These are phyloP conservation scores for Aphis craccivora DNA, from an alignment of 1,140 invertebrate species.

Conservation along the genomic window DNA sequence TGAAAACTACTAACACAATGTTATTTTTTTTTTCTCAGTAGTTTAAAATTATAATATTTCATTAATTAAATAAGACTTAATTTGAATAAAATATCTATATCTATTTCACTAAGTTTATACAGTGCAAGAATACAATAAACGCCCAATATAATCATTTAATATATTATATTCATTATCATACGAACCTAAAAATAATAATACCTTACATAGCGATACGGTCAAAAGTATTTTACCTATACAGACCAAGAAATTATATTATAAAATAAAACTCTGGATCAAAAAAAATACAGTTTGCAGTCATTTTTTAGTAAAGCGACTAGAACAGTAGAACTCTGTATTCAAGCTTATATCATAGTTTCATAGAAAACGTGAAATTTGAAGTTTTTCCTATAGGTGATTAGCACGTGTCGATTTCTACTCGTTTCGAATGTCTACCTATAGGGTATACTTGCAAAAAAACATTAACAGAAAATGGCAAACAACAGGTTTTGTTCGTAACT, in stretches of 20 bases:
- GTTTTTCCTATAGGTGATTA: neutral
- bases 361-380: no score
- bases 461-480: neutral
- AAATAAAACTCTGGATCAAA: neutral
- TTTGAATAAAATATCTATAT: neutral
- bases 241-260: neutral
- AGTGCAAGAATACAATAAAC: neutral
- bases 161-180: no score
- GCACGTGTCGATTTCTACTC: neutral
- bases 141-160: no score
- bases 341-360: neutral
- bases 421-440: neutral
- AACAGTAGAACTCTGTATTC: neutral
- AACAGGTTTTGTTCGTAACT: neutral
- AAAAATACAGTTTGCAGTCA: neutral
- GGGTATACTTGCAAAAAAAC: no score
- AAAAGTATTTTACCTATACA: neutral
- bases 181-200: neutral
- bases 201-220: neutral
- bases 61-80: neutral
- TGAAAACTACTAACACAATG: no score
- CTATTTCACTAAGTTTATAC: neutral
- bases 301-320: neutral
- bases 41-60: neutral
- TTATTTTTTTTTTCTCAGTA: no score